Conservation (phyloP, 1,140 invertebrate genomes). For the Chlorops oryzae region DNA sequence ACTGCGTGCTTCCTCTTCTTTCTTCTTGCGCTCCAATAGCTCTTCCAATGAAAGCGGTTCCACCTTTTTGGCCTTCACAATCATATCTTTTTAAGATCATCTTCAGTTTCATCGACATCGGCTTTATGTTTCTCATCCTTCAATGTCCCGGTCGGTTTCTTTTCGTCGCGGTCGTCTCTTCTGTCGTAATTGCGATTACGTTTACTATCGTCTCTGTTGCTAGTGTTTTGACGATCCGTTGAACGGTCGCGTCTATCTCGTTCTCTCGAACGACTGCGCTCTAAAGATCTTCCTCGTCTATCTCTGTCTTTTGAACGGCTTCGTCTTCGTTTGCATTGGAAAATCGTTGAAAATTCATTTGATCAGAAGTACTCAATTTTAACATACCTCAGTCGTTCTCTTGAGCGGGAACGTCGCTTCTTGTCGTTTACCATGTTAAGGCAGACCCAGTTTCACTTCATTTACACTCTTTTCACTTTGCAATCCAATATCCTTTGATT, state of each 20-base stretch:
- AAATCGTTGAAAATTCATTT: conserved; percentile 27
- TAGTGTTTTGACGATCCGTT: not conserved
- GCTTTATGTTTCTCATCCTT: conserved; percentile 40
- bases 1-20: conserved; percentile 85
- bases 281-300: conserved; percentile 21
- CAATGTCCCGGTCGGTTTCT: conserved; percentile 19
- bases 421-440: conserved; percentile 52
- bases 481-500: too few relatives aligned
- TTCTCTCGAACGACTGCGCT: conserved; percentile 41
- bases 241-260: conserved; percentile 3
- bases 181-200: conserved; percentile 7
- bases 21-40: conserved; percentile 90
- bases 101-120: conserved; percentile 8
- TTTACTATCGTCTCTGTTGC: conserved; percentile 8
- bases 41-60: conserved; percentile 96
- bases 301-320: conserved; percentile 39
- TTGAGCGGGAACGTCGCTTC: conserved; percentile 51
- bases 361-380: conserved; percentile 31
- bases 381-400: conserved; percentile 42
- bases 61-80: conserved; percentile 56
- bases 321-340: conserved; percentile 19
- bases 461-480: too few relatives aligned
- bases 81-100: conserved; percentile 40
- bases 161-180: conserved; percentile 48
- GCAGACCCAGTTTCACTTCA: too few relatives aligned